These are phyloP conservation scores for Rhabditoides inermis DNA, from an alignment of 2,888 invertebrate species.

Conservation along the genomic window DNA sequence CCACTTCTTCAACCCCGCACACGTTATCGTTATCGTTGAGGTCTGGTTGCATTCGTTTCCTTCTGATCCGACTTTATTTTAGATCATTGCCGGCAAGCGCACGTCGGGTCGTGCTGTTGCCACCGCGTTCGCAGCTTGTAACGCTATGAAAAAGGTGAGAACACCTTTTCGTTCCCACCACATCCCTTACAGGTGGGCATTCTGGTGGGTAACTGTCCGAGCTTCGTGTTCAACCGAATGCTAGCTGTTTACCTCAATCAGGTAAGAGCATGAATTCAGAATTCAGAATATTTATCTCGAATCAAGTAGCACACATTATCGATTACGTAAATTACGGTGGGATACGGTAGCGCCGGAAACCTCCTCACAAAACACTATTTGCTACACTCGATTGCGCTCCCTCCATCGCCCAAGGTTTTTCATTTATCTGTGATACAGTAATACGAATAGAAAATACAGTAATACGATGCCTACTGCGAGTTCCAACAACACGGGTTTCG, in stretches of 20 bases:
- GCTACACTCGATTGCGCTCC: too few relatives aligned
- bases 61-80: neutral
- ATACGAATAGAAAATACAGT: too few relatives aligned
- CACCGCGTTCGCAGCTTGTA: constrained; percentile 53
- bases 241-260: constrained; percentile 24
- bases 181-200: constrained; percentile 30
- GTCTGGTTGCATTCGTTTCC: neutral
- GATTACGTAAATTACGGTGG: too few relatives aligned
- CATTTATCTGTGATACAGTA: too few relatives aligned
- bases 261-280: neutral
- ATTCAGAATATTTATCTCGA: too few relatives aligned
- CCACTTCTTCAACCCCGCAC: constrained; percentile 55
- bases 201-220: constrained; percentile 37
- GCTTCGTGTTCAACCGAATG: constrained; percentile 38
- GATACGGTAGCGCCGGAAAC: too few relatives aligned
- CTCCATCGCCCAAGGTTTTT: too few relatives aligned
- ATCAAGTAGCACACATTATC: too few relatives aligned
- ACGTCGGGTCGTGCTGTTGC: constrained; percentile 53
- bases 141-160: constrained; percentile 50
- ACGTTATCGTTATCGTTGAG: constrained; percentile 42
- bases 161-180: neutral
- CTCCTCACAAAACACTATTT: too few relatives aligned
- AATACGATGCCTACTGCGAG: too few relatives aligned
- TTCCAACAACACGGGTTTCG: too few relatives aligned
- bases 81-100: constrained; percentile 52